phyloP scores from a whole-genome alignment of 2,113 vertebrate genomes.

The Cyanistes caeruleus region DNA sequence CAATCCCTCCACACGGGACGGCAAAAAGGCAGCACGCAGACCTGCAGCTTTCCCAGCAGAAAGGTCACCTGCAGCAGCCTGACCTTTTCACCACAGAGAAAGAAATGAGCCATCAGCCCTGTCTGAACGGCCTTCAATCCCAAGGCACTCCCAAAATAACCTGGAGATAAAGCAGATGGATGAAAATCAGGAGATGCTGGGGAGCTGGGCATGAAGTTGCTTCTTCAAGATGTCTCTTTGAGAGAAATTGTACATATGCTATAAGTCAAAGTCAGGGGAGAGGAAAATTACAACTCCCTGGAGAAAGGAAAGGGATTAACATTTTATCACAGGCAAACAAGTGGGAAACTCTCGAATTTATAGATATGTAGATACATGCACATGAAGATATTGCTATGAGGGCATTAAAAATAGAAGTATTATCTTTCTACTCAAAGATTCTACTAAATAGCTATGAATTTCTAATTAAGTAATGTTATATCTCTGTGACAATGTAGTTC shows the following conservation, averaged over 20 bases:
- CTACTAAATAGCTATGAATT: neutral
- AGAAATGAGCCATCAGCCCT: neutral
- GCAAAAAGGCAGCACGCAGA: neutral
- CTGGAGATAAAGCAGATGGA: neutral
- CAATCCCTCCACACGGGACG: neutral
- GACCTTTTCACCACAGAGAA: neutral
- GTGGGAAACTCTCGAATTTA: neutral
- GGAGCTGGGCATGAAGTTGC: neutral
- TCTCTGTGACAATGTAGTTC: neutral
- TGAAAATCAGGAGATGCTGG: neutral
- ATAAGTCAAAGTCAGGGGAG: neutral
- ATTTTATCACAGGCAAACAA: neutral
- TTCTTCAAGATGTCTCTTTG: neutral
- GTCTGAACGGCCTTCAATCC: neutral
- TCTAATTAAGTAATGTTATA: conserved; percentile 1
- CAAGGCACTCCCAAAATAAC: neutral
- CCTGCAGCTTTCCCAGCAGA: neutral
- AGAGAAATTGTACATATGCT: neutral
- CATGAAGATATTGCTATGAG: neutral
- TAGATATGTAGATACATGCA: neutral
- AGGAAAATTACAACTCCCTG: neutral
- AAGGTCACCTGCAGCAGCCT: conserved; percentile 21
- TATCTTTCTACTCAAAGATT: conserved; percentile 6
- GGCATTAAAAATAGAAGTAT: conserved; percentile 1
- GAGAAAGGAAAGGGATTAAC: neutral